Conservation (phyloP, 1,140 invertebrate species). For the Manduca sexta region DNA sequence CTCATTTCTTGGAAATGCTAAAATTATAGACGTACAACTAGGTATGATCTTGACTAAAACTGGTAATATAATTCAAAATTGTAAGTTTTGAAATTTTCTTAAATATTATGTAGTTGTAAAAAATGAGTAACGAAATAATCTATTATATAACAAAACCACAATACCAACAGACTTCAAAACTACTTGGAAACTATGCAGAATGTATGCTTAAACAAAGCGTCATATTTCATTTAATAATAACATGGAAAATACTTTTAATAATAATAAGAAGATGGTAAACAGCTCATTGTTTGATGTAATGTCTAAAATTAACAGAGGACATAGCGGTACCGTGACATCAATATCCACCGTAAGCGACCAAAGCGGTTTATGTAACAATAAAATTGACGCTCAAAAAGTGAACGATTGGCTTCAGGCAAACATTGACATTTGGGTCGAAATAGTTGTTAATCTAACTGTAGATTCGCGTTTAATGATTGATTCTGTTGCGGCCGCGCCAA, state of each 20-base stretch:
- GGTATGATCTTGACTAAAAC: no score
- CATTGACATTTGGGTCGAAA: conserved; percentile 37
- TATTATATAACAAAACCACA: no score
- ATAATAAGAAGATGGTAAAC: conserved; percentile 2
- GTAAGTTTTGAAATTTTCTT: no score
- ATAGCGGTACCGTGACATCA: conserved; percentile 31
- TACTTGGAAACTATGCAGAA: no score
- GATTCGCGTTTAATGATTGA: conserved; percentile 37
- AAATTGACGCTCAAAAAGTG: conserved; percentile 15
- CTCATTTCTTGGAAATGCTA: no score
- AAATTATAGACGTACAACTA: no score
- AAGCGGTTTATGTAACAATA: conserved; percentile 18
- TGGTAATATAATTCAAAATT: no score
- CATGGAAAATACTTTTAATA: background rate
- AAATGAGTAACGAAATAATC: no score
- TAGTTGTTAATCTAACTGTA: conserved; percentile 42
- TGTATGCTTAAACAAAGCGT: no score
- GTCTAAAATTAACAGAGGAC: conserved; percentile 33
- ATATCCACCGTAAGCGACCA: conserved; percentile 28
- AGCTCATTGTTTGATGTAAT: conserved; percentile 31
- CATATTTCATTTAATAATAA: no score
- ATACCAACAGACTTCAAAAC: no score
- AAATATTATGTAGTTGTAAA: no score
- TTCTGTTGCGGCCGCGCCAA: conserved; percentile 19
- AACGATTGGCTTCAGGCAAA: conserved; percentile 11